Base-by-base conservation (phyloP, 2,113 vertebrate species). In the Scophthalmus maximus region DNA sequence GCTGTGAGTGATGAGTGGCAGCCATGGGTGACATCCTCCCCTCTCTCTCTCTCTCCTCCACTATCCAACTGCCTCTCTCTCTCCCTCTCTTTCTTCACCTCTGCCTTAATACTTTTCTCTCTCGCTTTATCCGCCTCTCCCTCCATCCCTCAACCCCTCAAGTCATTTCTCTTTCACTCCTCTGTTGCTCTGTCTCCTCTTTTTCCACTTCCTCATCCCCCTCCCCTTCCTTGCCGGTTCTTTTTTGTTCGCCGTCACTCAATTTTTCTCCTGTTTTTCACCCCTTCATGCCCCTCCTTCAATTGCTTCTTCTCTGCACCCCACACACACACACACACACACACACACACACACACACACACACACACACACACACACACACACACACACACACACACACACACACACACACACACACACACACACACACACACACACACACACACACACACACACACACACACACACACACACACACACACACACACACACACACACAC, bases 1-100 rank as follows among this genome's bases (percentile, higher is more conserved):
- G 91, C 87, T 84, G 89, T 93, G 93, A 93, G 92, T 93, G 92
- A 94, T 94, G 92, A 93, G 92, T 87, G 90, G 91, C 89, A 92
- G 93, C 91, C 90, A 92, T 89, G 89, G 91, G 79, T 84, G 88
- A 91, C 91, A 90, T 91, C 92, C 90, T 83, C 84, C 85, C 68
- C 79, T 70, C 64, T 76, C 82, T 79, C 20, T 23, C 46, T 22
- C 46, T 2, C n/a, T 22, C 46, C 81, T n/a, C n/a, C n/a, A n/a
- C n/a, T 70, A 66, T 76, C 85, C 82, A 80, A 78, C 79, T 68
- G 75, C 86, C 82, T 79, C 20, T 23, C 46, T 22, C 46, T 2
- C n/a, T 22, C 46, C 81, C 70, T 38, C 77, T 61, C 5, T 56
- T 76, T 68, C 79, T 78, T 77, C 76, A 70, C 74, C 77, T 51